Evolutionary conservation across 2,113 vertebrate species (phyloP).

Genomic region (Protobothrops flavoviridis): DNA sequence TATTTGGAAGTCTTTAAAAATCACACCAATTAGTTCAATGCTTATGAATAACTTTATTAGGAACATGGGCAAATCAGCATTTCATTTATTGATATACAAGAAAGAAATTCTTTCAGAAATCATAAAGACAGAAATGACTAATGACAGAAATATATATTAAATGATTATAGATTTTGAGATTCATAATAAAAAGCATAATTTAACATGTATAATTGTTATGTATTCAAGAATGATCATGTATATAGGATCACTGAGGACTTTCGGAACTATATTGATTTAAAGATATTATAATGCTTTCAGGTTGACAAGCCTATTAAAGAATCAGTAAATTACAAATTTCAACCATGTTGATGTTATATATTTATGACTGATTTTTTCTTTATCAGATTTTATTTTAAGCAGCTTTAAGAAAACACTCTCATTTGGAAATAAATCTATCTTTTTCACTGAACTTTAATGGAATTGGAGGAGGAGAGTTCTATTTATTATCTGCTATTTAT

Average conservation of each 20-base stretch:
- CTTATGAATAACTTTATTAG: not conserved
- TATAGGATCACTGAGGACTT: not conserved
- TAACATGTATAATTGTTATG: not conserved
- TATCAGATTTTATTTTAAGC: not conserved
- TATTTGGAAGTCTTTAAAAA: not conserved
- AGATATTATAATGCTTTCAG: not conserved
- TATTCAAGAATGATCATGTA: not conserved
- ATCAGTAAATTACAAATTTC: not conserved
- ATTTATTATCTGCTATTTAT: not conserved
- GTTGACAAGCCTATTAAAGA: not conserved
- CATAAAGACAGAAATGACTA: slow-evolving; percentile 13
- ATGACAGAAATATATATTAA: not conserved
- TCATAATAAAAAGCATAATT: not conserved
- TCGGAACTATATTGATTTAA: not conserved
- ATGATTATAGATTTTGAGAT: slow-evolving; percentile 12
- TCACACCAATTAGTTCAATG: slow-evolving; percentile 2
- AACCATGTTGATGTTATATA: not conserved
- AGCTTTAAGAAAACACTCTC: not conserved
- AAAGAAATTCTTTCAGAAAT: slow-evolving; percentile 16
- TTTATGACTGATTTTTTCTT: not conserved
- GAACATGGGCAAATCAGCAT: not conserved
- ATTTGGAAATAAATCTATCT: not conserved
- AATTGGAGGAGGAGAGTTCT: not conserved
- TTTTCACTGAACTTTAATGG: not conserved
- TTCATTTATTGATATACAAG: not conserved